These are phyloP conservation scores for Stenodera caucasica DNA, from an alignment of 2,888 invertebrate genomes.

Conservation along the genomic window DNA sequence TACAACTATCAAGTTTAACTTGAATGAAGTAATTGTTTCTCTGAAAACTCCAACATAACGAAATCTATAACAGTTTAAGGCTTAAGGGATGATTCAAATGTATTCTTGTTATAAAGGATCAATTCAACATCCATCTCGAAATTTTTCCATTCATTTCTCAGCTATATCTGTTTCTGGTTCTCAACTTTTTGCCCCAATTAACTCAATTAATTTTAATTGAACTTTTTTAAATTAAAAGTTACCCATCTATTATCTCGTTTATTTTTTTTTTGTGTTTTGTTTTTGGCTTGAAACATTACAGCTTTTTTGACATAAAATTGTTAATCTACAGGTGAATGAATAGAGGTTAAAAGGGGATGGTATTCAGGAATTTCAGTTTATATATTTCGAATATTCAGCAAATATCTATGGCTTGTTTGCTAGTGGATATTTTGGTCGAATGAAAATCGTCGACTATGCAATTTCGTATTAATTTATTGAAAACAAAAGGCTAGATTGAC, in stretches of 20 bases:
- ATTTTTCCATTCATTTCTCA: too few relatives aligned
- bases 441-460: conserved; percentile 15
- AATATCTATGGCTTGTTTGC: conserved; percentile 27
- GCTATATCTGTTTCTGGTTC: too few relatives aligned
- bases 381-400: conserved; percentile 19
- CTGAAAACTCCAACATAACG: conserved; percentile 4
- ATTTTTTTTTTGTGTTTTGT: not conserved
- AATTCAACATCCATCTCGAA: not conserved
- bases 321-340: conserved; percentile 14
- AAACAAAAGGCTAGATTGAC: not conserved
- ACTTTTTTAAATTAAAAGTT: not conserved
- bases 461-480: conserved; percentile 14
- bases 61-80: not conserved
- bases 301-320: conserved; percentile 6
- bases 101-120: not conserved
- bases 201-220: not conserved
- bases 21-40: conserved; percentile 7
- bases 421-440: not conserved
- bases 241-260: not conserved
- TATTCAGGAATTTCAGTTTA: conserved; percentile 9
- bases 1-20: conserved; percentile 1
- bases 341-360: not conserved
- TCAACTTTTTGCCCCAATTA: too few relatives aligned
- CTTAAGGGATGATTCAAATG: conserved; percentile 4
- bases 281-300: conserved; percentile 1